Conservation (phyloP, 2,113 vertebrate species). For the Dasyornis broadbenti region DNA sequence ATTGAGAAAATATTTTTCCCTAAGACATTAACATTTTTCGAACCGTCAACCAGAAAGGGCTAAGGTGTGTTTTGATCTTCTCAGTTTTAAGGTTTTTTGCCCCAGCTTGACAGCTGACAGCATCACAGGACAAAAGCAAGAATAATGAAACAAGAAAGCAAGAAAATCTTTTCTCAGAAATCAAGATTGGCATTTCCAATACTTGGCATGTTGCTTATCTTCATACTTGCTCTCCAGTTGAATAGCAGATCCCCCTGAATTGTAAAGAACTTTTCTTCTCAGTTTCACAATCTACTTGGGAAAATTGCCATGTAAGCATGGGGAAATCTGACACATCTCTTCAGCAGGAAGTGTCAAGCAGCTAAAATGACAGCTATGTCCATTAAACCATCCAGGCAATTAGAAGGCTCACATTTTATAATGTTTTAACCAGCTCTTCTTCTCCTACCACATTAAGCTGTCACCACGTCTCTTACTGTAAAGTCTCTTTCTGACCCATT, state of each 20-base stretch:
- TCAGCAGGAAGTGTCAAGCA: neutral
- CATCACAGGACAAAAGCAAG: neutral
- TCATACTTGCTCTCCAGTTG: neutral
- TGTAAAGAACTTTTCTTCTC: constrained; percentile 36
- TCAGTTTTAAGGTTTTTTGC: neutral
- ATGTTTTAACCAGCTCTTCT: neutral
- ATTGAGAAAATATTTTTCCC: neutral
- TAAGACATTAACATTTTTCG: neutral
- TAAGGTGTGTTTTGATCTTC: neutral
- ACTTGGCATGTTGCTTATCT: constrained; percentile 21
- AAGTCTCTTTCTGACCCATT: neutral
- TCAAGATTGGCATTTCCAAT: neutral
- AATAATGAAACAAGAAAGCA: neutral
- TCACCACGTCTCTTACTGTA: neutral
- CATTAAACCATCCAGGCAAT: neutral
- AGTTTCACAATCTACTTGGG: constrained; percentile 34
- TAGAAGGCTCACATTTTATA: neutral
- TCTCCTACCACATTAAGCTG: neutral
- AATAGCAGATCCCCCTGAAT: neutral
- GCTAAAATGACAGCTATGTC: constrained; percentile 28
- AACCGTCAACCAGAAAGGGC: neutral
- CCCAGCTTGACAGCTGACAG: neutral
- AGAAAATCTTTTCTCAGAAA: neutral
- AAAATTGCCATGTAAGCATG: constrained; percentile 15
- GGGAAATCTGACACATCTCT: constrained; percentile 30